A percentile compares a stretch with the other conserved stretches of the same genome.
Conservation (phyloP, 2,888 invertebrate species). For the Drosophila affinis region DNA sequence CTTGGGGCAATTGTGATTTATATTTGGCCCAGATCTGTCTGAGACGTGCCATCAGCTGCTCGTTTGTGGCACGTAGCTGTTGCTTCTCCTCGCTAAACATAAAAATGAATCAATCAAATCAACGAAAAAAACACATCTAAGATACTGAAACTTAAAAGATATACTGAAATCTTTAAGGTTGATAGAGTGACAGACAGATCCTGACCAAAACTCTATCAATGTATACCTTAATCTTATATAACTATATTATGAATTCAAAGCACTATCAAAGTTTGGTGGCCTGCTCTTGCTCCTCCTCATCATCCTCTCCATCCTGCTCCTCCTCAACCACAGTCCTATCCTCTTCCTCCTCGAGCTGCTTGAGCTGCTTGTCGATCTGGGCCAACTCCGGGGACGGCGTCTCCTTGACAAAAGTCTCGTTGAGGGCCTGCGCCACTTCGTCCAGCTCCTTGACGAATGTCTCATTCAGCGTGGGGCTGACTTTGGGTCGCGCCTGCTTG, state of each 20-base stretch:
- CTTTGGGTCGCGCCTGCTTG: constrained; percentile 82
- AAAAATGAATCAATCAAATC: constrained; percentile 5
- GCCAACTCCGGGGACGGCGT: constrained; percentile 50
- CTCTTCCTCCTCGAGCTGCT: constrained; percentile 44
- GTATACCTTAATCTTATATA: constrained; percentile 40
- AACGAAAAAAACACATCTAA: background rate
- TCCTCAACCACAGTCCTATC: constrained; percentile 4
- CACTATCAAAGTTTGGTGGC: constrained; percentile 63
- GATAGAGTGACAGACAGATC: background rate
- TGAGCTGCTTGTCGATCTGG: constrained; percentile 60
- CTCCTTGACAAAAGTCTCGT: constrained; percentile 69
- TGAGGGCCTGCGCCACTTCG: constrained; percentile 62
- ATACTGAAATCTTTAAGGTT: background rate
- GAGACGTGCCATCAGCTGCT: constrained; percentile 83
- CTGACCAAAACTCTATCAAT: background rate
- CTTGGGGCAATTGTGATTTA: constrained; percentile 71
- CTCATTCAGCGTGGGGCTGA: constrained; percentile 50
- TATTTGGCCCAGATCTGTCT: constrained; percentile 83
- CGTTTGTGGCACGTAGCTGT: constrained; percentile 82
- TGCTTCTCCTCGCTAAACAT: constrained; percentile 79
- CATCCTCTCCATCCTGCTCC: constrained; percentile 22
- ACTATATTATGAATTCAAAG: constrained; percentile 41
- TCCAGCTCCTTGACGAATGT: constrained; percentile 68
- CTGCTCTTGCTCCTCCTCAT: constrained; percentile 50
- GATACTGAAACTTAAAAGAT: background rate